A percentile compares a stretch with the other conserved stretches of the same genome.
Evolutionary conservation across 2,113 vertebrate species (phyloP).

Genomic region (Tinamus guttatus): DNA sequence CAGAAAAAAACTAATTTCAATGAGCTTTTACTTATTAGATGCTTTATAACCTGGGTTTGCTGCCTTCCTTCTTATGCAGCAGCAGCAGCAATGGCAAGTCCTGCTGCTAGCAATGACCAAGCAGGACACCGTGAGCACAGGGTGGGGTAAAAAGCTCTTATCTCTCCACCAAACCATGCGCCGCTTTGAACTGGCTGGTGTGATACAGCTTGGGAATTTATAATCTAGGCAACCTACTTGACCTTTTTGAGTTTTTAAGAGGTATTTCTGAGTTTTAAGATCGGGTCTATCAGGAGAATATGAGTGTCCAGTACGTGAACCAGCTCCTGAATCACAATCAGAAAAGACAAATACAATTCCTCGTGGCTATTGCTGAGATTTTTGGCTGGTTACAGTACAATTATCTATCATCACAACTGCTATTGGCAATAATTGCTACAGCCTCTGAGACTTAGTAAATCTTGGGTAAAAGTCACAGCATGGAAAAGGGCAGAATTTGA

Average conservation of each 20-base stretch:
- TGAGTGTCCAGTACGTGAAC: background rate
- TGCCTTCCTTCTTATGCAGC: background rate
- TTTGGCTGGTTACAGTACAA: conserved; percentile 3
- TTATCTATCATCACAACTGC: background rate
- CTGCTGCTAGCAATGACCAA: background rate
- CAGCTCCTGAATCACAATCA: background rate
- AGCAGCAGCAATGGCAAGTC: background rate
- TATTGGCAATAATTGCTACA: conserved; percentile 17
- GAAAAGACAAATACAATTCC: background rate
- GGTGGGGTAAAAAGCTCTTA: background rate
- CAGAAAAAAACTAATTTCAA: background rate
- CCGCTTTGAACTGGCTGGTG: background rate
- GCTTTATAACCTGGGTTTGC: background rate
- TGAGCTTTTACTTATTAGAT: background rate
- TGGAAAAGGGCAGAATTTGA: conserved; percentile 8
- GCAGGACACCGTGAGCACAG: background rate
- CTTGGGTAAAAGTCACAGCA: conserved; percentile 39
- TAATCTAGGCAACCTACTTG: background rate
- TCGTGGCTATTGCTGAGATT: background rate
- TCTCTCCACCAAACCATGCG: background rate
- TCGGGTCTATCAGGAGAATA: background rate
- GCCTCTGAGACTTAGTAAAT: conserved; percentile 13
- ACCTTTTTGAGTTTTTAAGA: background rate
- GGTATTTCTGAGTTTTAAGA: background rate
- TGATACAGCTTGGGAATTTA: background rate